Conservation (phyloP, 2,888 invertebrate genomes). For the Ophonus ardosiacus region DNA sequence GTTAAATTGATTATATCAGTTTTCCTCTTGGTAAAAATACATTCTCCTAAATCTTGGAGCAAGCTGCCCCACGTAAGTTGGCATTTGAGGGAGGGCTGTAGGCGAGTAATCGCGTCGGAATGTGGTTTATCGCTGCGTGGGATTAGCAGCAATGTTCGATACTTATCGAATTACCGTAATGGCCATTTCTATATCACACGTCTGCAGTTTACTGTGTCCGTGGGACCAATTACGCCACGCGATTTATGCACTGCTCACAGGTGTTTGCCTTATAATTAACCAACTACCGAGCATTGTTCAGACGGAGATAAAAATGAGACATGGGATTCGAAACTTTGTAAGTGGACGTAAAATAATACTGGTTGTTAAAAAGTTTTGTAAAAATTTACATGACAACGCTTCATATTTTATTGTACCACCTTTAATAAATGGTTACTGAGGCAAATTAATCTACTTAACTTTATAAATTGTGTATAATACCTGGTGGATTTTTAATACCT, state of each 20-base stretch:
- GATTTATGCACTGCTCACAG: conserved; percentile 34
- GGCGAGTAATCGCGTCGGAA: conserved; percentile 12
- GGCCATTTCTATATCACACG: conserved; percentile 49
- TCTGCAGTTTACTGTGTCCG: conserved; percentile 44
- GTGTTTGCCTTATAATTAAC: conserved; percentile 40
- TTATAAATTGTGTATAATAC: too few species aligned
- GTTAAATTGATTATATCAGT: too few species aligned
- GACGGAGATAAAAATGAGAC: not conserved
- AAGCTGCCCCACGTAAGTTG: not conserved
- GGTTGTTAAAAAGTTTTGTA: too few species aligned
- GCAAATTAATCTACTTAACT: too few species aligned
- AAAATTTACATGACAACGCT: too few species aligned
- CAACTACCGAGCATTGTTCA: not conserved
- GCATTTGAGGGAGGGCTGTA: too few species aligned
- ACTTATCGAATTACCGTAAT: conserved; percentile 57
- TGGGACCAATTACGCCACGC: conserved; percentile 24
- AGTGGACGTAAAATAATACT: not conserved
- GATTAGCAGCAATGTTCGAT: conserved; percentile 58
- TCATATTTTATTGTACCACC: too few species aligned
- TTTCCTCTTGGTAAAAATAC: too few species aligned
- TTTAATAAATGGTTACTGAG: too few species aligned
- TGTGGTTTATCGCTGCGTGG: conserved; percentile 7
- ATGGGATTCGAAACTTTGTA: not conserved
- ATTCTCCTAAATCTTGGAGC: too few species aligned
- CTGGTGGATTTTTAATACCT: too few species aligned